Evolutionary conservation across 2,797 vertebrate genomes (phyloP).

Genomic region (Eospalax fontanierii): DNA sequence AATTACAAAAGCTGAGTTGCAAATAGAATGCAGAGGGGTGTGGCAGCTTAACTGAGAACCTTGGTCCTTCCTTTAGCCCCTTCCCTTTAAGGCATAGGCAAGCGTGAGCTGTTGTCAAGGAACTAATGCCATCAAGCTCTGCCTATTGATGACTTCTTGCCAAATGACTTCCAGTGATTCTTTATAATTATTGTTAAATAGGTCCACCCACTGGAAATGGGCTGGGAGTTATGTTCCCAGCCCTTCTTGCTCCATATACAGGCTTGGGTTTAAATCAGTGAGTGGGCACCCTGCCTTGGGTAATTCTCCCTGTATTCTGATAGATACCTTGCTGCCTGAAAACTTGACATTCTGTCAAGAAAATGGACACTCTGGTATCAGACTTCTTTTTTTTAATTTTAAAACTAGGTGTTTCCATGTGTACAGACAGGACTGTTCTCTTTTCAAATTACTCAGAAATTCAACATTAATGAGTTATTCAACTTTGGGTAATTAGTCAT

Average conservation of each 20-base stretch:
- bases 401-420: too few relatives aligned
- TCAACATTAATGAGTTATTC: slow-evolving; percentile 42
- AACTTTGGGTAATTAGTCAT: background rate
- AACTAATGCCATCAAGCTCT: background rate
- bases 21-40: background rate
- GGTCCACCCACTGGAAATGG: slow-evolving; percentile 29
- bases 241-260: background rate
- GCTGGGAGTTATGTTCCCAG: slow-evolving; percentile 39
- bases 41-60: background rate
- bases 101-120: background rate
- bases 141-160: slow-evolving; percentile 33
- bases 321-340: slow-evolving; percentile 27
- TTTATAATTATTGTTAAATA: slow-evolving; percentile 36
- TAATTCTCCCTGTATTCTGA: slow-evolving; percentile 34
- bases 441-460: slow-evolving; percentile 46
- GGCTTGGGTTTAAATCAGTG: slow-evolving; percentile 6
- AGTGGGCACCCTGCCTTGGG: background rate
- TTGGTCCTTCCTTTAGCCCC: background rate
- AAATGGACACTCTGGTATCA: background rate
- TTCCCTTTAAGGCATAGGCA: background rate
- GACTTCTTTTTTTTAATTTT: background rate
- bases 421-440: background rate
- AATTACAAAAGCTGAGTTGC: background rate
- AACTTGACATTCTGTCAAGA: slow-evolving; percentile 12
- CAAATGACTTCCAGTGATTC: slow-evolving; percentile 21